Base-by-base conservation (phyloP, 2,113 vertebrate genomes). In the Sturnus vulgaris region DNA sequence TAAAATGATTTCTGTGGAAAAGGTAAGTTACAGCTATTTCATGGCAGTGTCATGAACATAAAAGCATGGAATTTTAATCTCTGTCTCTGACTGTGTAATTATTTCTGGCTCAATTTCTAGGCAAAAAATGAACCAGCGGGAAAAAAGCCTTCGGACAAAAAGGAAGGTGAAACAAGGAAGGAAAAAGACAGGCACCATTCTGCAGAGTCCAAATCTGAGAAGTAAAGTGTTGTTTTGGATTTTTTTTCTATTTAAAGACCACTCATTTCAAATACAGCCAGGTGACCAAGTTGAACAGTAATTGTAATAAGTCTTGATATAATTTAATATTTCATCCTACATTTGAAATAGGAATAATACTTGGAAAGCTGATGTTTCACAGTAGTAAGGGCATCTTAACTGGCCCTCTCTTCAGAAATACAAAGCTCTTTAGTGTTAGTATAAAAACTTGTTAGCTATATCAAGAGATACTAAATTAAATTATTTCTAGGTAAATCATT, bases 1-100 rank as follows among this genome's bases (percentile, higher is more conserved):
- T 21, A 98, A 98, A 89, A 99, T 99, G 99, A 99, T 99, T 96
- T 99, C 99, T 33, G 99, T 99, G 70, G 99, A 99, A 95, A 98
- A 98, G 97, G 99, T 99, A 55, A 96, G 98, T 50, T 56, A 18
- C 31, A 39, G 42, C 12, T 27, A 2, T 31, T 44, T 24, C 4
- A 1, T 59, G 56, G 12, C 9, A 57, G 4, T 19, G 20, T 17
- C 11, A 8, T 8, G 25, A 17, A 52, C 39, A 68, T 28, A 39
- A 56, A 76, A 61, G 2, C 7, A 2, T 30, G 35, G 7, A 7
- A 3, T 28, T 79, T 42, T 40, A 12, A 28, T 60, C 7, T 28
- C 39, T n/a, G 6, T 59, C 39, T 60, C 42, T 82, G 66, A 33
- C 5, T 15, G 0, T 47, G 13, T 13, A 42, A 70, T 47, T 60